Evolutionary conservation across 2,113 vertebrate species (phyloP).

Genomic region (Euleptes europaea): DNA sequence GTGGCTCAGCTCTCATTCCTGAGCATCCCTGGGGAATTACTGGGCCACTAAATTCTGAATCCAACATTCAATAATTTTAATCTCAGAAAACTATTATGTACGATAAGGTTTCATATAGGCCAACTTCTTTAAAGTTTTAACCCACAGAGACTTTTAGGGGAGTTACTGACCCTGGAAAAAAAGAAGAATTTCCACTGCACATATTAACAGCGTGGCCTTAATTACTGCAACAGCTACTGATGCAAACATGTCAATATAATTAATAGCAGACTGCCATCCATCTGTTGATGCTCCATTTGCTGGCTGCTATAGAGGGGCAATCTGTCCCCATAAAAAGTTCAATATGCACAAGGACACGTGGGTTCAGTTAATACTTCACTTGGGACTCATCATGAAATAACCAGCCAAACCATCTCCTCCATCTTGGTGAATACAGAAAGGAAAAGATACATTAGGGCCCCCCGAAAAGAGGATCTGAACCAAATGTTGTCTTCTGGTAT

Average conservation of each 20-base stretch:
- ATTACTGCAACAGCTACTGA: not conserved
- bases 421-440: not conserved
- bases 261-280: constrained; percentile 17
- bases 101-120: not conserved
- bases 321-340: constrained; percentile 12
- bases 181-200: not conserved
- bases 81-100: not conserved
- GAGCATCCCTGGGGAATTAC: not conserved
- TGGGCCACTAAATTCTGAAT: not conserved
- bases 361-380: constrained; percentile 5
- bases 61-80: not conserved
- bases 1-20: not conserved
- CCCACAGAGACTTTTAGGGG: not conserved
- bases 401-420: not conserved
- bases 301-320: not conserved
- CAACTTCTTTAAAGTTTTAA: constrained; percentile 1
- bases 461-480: not conserved
- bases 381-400: not conserved
- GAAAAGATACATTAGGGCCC: no score
- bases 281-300: constrained; percentile 29
- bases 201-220: constrained; percentile 12
- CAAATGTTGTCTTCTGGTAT: not conserved
- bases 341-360: not conserved
- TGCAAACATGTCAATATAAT: constrained; percentile 33
- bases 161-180: constrained; percentile 9